Conservation (phyloP, 1,140 invertebrate species). For the Heliconius hermathena region DNA sequence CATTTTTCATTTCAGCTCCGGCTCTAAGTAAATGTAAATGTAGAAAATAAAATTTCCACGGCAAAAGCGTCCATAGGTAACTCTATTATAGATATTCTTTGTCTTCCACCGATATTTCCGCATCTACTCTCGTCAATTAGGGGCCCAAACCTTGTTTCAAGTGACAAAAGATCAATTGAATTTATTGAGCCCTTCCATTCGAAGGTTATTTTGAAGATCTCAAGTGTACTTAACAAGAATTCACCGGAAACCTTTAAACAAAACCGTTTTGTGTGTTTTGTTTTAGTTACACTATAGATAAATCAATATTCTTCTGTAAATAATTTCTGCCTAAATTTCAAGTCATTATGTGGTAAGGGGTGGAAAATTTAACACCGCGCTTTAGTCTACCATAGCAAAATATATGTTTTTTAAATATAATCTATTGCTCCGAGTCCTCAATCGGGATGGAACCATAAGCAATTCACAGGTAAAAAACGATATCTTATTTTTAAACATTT, state of each 20-base stretch:
- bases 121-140: constrained; percentile 6
- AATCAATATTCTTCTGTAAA: neutral
- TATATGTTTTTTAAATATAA: no score
- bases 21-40: neutral
- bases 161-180: constrained; percentile 36
- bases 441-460: no score
- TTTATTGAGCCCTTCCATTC: constrained; percentile 29
- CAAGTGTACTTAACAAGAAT: constrained; percentile 3
- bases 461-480: no score
- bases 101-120: constrained; percentile 4
- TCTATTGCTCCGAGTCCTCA: no score
- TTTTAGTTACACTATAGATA: neutral
- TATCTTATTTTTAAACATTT: no score
- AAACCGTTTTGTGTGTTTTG: neutral
- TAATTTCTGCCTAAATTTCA: no score
- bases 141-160: constrained; percentile 12
- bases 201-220: constrained; percentile 8
- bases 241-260: neutral
- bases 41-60: neutral
- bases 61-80: neutral
- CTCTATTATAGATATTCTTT: neutral
- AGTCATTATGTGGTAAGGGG: no score
- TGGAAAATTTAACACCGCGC: no score
- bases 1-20: no score
- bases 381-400: no score